A percentile compares a stretch with the other conserved stretches of the same genome.
These are phyloP conservation scores for Rhopilema esculentum DNA, from an alignment of 30 jellyfish, hydroid and myxozoan genomes.

Conservation along the genomic window DNA sequence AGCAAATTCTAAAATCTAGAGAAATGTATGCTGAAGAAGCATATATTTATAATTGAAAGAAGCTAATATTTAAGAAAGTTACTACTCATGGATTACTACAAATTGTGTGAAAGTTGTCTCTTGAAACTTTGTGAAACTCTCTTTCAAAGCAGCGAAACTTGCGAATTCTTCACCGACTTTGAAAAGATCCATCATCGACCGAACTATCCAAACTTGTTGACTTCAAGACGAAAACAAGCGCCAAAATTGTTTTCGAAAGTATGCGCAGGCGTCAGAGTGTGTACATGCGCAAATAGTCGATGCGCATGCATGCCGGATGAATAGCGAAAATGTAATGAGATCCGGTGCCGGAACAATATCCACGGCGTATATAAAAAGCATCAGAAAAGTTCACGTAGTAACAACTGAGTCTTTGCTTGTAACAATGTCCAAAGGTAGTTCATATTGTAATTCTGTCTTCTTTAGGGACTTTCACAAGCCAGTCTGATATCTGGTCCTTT, in stretches of 20 bases:
- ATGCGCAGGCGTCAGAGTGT: neutral
- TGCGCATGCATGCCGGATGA: neutral
- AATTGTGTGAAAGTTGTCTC: neutral
- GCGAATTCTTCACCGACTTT: neutral
- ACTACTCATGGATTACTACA: too few relatives aligned
- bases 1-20: too few relatives aligned
- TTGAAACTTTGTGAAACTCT: neutral
- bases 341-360: too few relatives aligned
- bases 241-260: neutral
- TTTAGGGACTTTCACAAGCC: conserved; percentile 84
- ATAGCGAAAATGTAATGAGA: neutral
- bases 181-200: neutral
- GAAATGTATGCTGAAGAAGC: too few relatives aligned
- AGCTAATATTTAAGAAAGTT: too few relatives aligned
- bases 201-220: neutral
- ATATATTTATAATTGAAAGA: too few relatives aligned
- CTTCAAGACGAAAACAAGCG: neutral
- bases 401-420: too few relatives aligned
- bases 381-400: too few relatives aligned
- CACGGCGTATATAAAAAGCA: too few relatives aligned
- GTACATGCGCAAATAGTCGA: neutral
- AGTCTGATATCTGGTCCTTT: conserved; percentile 91
- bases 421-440: too few relatives aligned
- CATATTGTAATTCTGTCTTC: too few relatives aligned
- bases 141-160: neutral